Evolutionary conservation across 2,797 vertebrate genomes (phyloP), one percentile per base, ranked within the genome.

Genomic region (Myotis daubentonii): DNA sequence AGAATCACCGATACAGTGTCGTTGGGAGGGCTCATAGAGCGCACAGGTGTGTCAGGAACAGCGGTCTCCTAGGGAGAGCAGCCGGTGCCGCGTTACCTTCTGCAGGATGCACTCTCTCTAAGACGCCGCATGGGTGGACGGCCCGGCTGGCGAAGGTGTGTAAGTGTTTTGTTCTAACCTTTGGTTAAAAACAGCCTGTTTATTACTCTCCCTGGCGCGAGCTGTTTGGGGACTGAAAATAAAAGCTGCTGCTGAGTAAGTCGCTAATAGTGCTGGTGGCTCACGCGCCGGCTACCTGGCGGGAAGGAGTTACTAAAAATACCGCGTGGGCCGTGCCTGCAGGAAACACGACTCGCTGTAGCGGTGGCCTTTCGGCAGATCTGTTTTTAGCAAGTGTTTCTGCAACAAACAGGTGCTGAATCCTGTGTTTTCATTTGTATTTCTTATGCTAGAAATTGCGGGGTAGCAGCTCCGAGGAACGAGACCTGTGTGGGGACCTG

Each of bases 251-350:
- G 68, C 75, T 33, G 92, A 96, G 95, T 96, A 95, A 97, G 95
- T 91, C 97, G 62, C 96, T 93, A 55, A 16, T 91, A 94, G 93
- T 96, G 91, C 83, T 62, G 83, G 70, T 70, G 78, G 93, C 96
- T 88, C 92, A 87, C 13, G 85, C 79, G 33, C 94, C 91, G 95
- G 92, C 15, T 97, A 97, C 95, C 92, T 93, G 96, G 94, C 96
- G 93, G 93, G 96, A 97, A 97, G 84, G 95, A 87, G 91, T 4
- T 51, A 91, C 98, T 98, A 98, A 98, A 98, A 98, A 98, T 98
- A 98, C 47, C 38, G 9, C 68, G 41, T 9, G 41, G 41, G 41
- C 41, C 41, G 41, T 8, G 41, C 41, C 41, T 9, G 95, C 94
- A 97, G 87, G 96, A 93, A 96, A 93, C 97, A 91, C 97, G 97